Evolutionary conservation across 2,113 vertebrate species (phyloP).

Genomic region (Cyanoliseus patagonus): DNA sequence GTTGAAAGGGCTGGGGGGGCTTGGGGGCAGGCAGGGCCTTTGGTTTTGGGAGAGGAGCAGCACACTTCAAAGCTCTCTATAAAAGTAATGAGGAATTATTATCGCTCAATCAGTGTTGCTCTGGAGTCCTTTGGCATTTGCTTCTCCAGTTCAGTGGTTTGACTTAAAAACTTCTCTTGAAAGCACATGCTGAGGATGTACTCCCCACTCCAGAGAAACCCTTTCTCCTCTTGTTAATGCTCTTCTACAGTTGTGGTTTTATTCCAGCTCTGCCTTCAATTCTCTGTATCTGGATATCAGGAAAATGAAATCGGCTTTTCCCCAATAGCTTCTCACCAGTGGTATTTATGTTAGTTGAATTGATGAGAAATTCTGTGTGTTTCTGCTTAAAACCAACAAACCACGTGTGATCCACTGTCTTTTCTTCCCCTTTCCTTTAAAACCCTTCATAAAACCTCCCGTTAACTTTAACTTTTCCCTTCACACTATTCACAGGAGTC

Average conservation of each 20-base stretch:
- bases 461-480: background rate
- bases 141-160: background rate
- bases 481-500: background rate
- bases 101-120: background rate
- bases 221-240: background rate
- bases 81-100: background rate
- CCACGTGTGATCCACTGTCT: accelerated
- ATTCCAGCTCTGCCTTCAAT: background rate
- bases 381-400: background rate
- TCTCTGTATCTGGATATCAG: background rate
- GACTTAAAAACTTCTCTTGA: background rate
- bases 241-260: background rate
- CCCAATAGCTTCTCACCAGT: background rate
- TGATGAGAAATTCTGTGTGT: background rate
- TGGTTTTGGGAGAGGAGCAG: background rate
- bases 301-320: background rate
- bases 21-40: background rate
- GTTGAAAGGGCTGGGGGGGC: background rate
- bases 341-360: background rate
- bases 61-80: background rate
- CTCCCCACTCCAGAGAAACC: background rate
- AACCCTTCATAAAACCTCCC: background rate
- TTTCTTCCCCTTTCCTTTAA: background rate
- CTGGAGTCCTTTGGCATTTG: background rate
- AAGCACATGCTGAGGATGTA: background rate